Evolutionary conservation across 2,888 invertebrate species (phyloP).

Genomic region (Drosophila demipolita): DNA sequence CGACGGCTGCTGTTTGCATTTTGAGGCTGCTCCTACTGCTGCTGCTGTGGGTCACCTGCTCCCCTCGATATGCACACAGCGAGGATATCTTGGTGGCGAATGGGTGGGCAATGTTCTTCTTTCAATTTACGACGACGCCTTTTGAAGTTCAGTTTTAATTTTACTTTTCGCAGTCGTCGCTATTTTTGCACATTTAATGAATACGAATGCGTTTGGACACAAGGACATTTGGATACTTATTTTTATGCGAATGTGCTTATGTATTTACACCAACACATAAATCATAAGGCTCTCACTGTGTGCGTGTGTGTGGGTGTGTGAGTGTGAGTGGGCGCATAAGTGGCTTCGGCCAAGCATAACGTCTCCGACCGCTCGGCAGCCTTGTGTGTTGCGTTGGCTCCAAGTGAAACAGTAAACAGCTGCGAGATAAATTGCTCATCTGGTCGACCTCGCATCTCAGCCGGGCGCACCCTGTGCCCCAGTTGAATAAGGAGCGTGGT

Average conservation of each 20-base stretch:
- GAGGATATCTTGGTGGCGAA: conserved; percentile 17
- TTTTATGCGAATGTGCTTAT: conserved; percentile 69
- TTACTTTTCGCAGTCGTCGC: conserved; percentile 63
- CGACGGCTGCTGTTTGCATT: conserved; percentile 44
- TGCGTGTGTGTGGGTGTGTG: conserved; percentile 16
- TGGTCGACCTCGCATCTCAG: conserved; percentile 67
- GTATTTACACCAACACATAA: conserved; percentile 75
- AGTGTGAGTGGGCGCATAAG: conserved; percentile 64
- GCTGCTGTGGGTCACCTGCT: conserved; percentile 6
- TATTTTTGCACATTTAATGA: conserved; percentile 70
- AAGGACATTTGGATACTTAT: conserved; percentile 61
- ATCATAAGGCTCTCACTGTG: conserved; percentile 42
- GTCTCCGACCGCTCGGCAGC: conserved; percentile 22
- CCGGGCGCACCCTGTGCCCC: conserved; percentile 6
- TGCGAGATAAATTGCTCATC: conserved; percentile 81
- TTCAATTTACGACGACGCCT: conserved; percentile 71
- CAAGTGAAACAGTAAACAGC: conserved; percentile 79
- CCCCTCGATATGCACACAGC: conserved; percentile 64
- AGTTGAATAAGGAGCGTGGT: background rate
- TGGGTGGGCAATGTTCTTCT: conserved; percentile 19
- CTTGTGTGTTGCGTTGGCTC: conserved; percentile 11
- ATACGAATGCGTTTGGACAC: conserved; percentile 45
- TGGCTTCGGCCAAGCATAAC: conserved; percentile 75
- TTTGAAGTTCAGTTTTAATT: conserved; percentile 72
- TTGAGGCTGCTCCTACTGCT: conserved; percentile 30